A percentile compares a stretch with the other conserved stretches of the same genome.
These are phyloP conservation scores for Charadrius vociferus DNA, from an alignment of 2,113 vertebrate genomes.

Conservation along the genomic window DNA sequence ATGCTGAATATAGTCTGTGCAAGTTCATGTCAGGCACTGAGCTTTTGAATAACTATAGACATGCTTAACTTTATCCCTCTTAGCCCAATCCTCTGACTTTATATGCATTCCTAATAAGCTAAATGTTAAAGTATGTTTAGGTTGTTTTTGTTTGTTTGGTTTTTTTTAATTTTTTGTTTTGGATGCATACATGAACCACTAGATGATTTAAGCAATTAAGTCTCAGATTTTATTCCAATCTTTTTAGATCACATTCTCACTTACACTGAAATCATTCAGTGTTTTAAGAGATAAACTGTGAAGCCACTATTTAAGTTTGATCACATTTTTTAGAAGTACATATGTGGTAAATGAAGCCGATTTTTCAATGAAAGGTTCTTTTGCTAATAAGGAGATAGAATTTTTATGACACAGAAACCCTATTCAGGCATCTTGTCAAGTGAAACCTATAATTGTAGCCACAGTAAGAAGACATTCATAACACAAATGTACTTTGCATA, in stretches of 20 bases:
- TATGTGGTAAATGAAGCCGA: conserved; percentile 19
- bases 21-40: not conserved
- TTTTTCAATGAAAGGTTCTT: not conserved
- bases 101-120: not conserved
- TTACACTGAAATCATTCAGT: not conserved
- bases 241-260: conserved; percentile 38
- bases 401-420: not conserved
- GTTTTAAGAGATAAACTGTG: conserved; percentile 24
- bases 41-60: not conserved
- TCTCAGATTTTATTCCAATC: conserved; percentile 6
- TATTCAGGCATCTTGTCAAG: not conserved
- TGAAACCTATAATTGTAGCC: not conserved
- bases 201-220: not conserved
- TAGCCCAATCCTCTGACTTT: not conserved
- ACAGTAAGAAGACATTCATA: not conserved
- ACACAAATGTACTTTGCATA: not conserved
- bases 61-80: not conserved
- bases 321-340: not conserved
- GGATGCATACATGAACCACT: not conserved
- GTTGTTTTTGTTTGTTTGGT: too few species aligned
- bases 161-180: not conserved
- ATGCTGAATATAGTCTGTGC: not conserved
- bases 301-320: conserved; percentile 1
- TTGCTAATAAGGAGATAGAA: not conserved
- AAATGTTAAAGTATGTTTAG: not conserved